Percentiles rank a stretch among this genome's conserved stretches.
These are phyloP conservation scores for Tapera naevia DNA, from an alignment of 2,797 vertebrate species.

Conservation along the genomic window DNA sequence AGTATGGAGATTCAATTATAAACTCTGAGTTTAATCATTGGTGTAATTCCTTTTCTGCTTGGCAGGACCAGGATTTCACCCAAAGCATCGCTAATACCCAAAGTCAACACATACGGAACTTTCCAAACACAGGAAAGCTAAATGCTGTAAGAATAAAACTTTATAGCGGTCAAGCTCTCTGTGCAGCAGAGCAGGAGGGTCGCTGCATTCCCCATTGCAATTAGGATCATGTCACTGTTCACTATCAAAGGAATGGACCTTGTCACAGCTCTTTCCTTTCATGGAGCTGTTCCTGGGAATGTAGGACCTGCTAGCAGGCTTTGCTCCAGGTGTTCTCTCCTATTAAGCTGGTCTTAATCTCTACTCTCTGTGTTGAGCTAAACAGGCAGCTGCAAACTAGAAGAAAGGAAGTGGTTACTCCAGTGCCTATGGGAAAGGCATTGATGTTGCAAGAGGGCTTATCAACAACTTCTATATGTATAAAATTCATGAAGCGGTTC, in stretches of 20 bases:
- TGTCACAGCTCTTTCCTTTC: conserved; percentile 17
- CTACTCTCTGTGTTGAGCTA: conserved; percentile 57
- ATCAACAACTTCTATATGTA: conserved; percentile 60
- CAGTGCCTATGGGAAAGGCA: conserved; percentile 62
- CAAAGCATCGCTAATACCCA: conserved; percentile 14
- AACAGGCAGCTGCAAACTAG: conserved; percentile 72
- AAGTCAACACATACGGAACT: conserved; percentile 31
- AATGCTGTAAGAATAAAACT: not conserved
- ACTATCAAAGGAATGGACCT: conserved; percentile 41
- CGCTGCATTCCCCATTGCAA: not conserved
- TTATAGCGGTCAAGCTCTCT: not conserved
- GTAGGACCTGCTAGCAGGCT: conserved; percentile 41
- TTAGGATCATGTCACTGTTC: conserved; percentile 31
- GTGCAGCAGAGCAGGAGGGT: not conserved
- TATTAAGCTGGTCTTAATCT: conserved; percentile 67
- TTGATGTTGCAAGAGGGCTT: conserved; percentile 67
- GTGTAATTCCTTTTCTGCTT: not conserved
- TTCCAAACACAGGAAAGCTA: not conserved
- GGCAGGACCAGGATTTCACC: not conserved
- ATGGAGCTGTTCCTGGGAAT: conserved; percentile 33
- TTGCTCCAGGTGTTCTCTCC: conserved; percentile 59
- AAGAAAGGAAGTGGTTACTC: conserved; percentile 70
- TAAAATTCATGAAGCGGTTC: conserved; percentile 54
- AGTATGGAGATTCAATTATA: conserved; percentile 31
- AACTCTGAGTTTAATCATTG: not conserved